Percentiles rank a stretch among this genome's conserved stretches.
Evolutionary conservation across 2,113 vertebrate genomes (phyloP).

Genomic region (Leptocoma aspasia): DNA sequence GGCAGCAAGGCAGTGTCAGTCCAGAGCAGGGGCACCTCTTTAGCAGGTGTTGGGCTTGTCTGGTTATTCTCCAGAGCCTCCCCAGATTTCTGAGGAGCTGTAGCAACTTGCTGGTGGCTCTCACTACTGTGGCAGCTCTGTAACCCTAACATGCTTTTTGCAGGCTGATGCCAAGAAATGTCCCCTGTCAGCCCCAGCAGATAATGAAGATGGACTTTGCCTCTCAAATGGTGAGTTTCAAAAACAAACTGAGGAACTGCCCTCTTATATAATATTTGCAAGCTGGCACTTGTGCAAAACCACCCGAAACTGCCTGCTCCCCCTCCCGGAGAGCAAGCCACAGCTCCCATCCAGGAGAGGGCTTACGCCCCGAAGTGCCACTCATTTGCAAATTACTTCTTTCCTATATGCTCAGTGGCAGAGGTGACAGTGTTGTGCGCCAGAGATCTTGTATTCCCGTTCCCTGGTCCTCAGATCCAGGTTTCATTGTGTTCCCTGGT

Average conservation of each 20-base stretch:
- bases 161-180: conserved; percentile 78
- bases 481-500: not conserved
- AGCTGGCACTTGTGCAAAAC: not conserved
- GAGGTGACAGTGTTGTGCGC: not conserved
- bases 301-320: not conserved
- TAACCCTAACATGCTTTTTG: conserved; percentile 53
- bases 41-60: not conserved
- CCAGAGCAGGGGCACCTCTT: fast-evolving
- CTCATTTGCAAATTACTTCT: not conserved
- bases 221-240: conserved; percentile 85
- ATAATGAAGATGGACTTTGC: conserved; percentile 68
- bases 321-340: not conserved
- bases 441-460: not conserved
- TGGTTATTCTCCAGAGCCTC: not conserved
- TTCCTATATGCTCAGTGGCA: not conserved
- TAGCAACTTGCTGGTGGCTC: not conserved
- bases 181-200: conserved; percentile 50
- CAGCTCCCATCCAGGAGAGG: not conserved
- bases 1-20: not conserved
- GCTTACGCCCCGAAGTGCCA: not conserved
- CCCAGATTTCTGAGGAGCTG: not conserved
- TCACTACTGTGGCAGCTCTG: not conserved
- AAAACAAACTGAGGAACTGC: conserved; percentile 40
- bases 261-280: not conserved
- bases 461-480: not conserved